phyloP scores from a whole-genome alignment of 2,888 invertebrate species.

The Maniola hyperantus region DNA sequence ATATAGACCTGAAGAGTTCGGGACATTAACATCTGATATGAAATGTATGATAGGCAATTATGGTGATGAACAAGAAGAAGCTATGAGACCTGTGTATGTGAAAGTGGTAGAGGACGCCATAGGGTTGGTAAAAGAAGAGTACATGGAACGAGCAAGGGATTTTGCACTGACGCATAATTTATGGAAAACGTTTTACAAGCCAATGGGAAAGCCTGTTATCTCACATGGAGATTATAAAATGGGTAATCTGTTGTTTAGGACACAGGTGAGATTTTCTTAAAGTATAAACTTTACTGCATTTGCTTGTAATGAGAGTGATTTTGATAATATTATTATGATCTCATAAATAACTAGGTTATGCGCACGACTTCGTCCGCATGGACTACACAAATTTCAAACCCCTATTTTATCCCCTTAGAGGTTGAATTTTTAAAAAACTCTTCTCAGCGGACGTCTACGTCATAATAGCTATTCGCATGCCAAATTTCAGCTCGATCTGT shows the following conservation, averaged over 20 bases:
- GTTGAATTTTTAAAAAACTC: no score
- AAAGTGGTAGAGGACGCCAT: conserved; percentile 41
- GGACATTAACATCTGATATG: conserved; percentile 41
- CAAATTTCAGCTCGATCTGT: no score
- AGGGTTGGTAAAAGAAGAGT: conserved; percentile 45
- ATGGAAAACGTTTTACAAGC: conserved; percentile 39
- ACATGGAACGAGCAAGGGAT: conserved; percentile 44
- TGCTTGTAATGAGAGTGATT: no score
- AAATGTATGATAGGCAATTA: conserved; percentile 34
- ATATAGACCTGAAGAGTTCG: conserved; percentile 54
- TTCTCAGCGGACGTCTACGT: no score
- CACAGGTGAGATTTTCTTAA: conserved; percentile 41
- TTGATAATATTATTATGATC: no score
- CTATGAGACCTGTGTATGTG: conserved; percentile 32
- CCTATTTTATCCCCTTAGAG: no score
- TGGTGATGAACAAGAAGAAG: conserved; percentile 25
- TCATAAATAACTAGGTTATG: no score
- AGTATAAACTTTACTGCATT: not conserved
- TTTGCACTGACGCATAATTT: conserved; percentile 38
- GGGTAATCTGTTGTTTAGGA: conserved; percentile 51
- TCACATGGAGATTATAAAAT: conserved; percentile 59
- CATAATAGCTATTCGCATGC: no score
- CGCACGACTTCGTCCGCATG: no score
- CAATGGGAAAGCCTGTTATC: conserved; percentile 47
- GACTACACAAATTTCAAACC: no score